Evolutionary conservation across 2,113 vertebrate species (phyloP), one percentile per base, ranked within the genome.

Genomic region (Siniperca chuatsi): DNA sequence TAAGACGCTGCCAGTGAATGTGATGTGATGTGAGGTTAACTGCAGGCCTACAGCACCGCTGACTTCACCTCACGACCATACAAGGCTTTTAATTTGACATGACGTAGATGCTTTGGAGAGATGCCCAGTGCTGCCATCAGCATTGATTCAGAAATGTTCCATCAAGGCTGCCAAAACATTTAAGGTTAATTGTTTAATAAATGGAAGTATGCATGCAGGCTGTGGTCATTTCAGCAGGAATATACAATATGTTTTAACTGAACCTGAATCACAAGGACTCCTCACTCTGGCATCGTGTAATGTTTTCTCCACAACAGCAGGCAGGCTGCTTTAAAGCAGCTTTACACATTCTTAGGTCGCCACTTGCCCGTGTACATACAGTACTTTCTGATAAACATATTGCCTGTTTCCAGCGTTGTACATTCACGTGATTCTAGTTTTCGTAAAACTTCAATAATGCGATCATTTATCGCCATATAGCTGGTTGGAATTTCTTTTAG

Each of bases 61-160:
- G 16, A 44, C 60, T 54, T 60, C 52, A 8, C 42, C 40, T 13
- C 6, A 46, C 5, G 23, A 29, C 21, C 25, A 6, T 1, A 5
- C 1, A 12, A 5, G 58, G 54, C 58, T 80, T 67, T 65, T 64
- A 33, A 61, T 77, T 73, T 55, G 60, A 77, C 68, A 72, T 15
- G 23, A 44, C 23, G 78, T 4, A 33, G 44, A 33, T 46, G 60
- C 60, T 13, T 33, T 76, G 76, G 68, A 62, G 46, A 35, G 37
- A 6, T 55, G 60, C 66, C 50, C 46, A 1, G 33, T 6, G 29
- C 60, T 9, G 40, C 35, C 69, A 55, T 70, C 35, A 70, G 35
- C 12, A 7, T 1, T 66, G 37, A 58, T 42, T 44, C 42, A 79
- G 52, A 79, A 33, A 73, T 79, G 42, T 73, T 67, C 68, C 68